Evolutionary conservation across 2,113 vertebrate species (phyloP).

Genomic region (Oryzias melastigma): DNA sequence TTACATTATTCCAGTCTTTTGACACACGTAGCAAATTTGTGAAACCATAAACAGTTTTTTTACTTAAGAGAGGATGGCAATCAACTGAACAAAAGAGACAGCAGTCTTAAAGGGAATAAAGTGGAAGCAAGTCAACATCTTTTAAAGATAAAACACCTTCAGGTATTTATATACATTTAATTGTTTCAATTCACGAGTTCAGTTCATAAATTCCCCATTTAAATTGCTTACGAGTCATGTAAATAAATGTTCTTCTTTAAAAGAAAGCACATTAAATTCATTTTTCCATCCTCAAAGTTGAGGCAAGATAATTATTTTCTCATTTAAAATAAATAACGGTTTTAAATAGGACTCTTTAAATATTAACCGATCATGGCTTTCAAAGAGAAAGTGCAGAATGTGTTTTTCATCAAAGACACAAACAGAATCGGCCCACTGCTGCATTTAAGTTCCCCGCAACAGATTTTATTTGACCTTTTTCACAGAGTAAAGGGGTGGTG

Average conservation of each 20-base stretch:
- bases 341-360: conserved; percentile 34
- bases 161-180: conserved; percentile 19
- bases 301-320: conserved; percentile 20
- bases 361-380: conserved; percentile 22
- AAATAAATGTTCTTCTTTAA: not conserved
- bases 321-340: conserved; percentile 25
- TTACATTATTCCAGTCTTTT: conserved; percentile 18
- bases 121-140: conserved; percentile 8
- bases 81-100: not conserved
- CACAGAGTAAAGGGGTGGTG: conserved; percentile 1
- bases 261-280: too few relatives aligned
- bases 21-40: conserved; percentile 7
- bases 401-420: conserved; percentile 19
- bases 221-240: not conserved
- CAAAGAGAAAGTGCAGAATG: conserved; percentile 12
- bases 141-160: conserved; percentile 7
- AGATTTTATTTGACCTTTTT: conserved; percentile 1
- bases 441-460: not conserved
- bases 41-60: conserved; percentile 3
- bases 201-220: not conserved
- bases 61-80: not conserved
- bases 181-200: not conserved
- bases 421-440: not conserved
- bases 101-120: not conserved
- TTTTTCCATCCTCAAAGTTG: too few relatives aligned